A percentile compares a stretch with the other conserved stretches of the same genome.
These are phyloP conservation scores for Odontamblyopus lacepedii DNA, from an alignment of 2,797 vertebrate species.

Conservation along the genomic window DNA sequence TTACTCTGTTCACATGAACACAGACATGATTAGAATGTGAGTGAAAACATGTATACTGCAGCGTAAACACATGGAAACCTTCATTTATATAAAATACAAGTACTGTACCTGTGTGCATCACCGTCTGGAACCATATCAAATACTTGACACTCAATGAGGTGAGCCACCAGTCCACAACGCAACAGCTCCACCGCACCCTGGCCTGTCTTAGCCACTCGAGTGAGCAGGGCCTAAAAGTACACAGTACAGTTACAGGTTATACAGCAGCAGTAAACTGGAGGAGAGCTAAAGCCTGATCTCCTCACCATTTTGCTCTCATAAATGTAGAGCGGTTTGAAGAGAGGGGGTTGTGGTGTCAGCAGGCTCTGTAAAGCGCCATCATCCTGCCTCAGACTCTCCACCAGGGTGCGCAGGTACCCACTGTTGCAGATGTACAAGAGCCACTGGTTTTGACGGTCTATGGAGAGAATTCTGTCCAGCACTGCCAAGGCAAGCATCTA, in stretches of 20 bases:
- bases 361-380: conserved; percentile 88
- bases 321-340: conserved; percentile 95
- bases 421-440: conserved; percentile 92
- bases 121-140: conserved; percentile 95
- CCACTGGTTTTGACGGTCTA: conserved; percentile 96
- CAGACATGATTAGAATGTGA: neutral
- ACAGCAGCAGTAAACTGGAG: neutral
- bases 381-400: conserved; percentile 92
- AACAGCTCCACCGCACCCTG: conserved; percentile 91
- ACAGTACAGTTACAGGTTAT: conserved; percentile 1
- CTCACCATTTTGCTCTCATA: conserved; percentile 98
- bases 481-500: conserved; percentile 96
- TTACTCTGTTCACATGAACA: conserved; percentile 72
- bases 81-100: neutral
- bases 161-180: conserved; percentile 89
- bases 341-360: conserved; percentile 90
- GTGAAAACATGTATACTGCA: neutral
- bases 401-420: conserved; percentile 93
- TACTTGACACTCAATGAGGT: conserved; percentile 93
- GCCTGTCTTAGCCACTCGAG: conserved; percentile 90
- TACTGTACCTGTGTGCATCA: conserved; percentile 84
- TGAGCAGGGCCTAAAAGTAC: conserved; percentile 87
- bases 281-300: neutral
- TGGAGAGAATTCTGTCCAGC: conserved; percentile 92
- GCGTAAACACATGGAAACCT: neutral